Evolutionary conservation across 2,797 vertebrate species (phyloP).

Genomic region (Potorous gilbertii): DNA sequence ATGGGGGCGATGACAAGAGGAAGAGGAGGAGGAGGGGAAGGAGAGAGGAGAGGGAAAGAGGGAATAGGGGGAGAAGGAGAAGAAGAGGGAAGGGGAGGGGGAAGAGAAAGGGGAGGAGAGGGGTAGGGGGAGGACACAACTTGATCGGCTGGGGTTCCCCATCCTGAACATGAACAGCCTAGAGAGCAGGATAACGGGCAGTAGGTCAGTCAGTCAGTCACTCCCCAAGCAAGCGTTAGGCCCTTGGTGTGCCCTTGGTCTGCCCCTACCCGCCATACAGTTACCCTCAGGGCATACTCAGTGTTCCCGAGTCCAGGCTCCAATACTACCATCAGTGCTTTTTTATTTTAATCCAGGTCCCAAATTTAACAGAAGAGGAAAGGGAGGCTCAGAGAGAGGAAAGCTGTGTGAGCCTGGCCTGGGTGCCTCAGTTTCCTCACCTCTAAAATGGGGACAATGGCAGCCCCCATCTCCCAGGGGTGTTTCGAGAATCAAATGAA

Average conservation of each 20-base stretch:
- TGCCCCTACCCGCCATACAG: background rate
- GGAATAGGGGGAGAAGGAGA: too few relatives aligned
- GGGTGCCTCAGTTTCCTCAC: background rate
- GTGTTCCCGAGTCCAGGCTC: background rate
- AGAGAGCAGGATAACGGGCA: too few relatives aligned
- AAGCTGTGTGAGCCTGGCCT: background rate
- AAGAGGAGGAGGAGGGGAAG: background rate
- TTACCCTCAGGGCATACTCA: background rate
- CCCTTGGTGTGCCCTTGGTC: background rate
- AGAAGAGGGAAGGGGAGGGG: background rate
- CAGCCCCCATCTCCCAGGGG: background rate
- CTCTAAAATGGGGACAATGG: background rate
- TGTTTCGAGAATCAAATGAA: background rate
- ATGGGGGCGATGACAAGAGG: background rate
- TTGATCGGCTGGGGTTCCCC: accelerated
- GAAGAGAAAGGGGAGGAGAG: background rate
- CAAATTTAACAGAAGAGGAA: background rate
- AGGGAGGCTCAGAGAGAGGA: too few relatives aligned
- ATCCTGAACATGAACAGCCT: background rate
- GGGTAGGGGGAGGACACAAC: background rate
- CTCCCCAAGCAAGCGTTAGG: background rate
- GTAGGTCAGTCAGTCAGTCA: too few relatives aligned
- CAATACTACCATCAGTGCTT: background rate
- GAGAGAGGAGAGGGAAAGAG: too few relatives aligned
- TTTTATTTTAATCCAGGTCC: background rate